Evolutionary conservation across 2,888 invertebrate species (phyloP).

Genomic region (Gryllus longicercus): DNA sequence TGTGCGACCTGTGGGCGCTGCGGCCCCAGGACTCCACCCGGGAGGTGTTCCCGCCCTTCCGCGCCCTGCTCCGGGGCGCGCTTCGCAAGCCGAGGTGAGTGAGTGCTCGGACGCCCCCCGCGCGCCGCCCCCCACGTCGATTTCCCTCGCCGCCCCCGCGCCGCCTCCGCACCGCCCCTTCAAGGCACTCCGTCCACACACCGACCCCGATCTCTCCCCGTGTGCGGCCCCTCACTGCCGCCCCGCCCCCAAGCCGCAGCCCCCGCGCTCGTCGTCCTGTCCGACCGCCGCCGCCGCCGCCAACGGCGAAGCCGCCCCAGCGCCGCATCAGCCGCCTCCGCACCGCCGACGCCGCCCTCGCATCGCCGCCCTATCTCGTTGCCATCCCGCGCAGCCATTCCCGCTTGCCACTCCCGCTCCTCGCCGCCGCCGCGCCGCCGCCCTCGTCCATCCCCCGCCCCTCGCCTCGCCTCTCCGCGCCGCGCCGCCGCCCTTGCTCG

Average conservation of each 20-base stretch:
- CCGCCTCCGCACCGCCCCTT: background rate
- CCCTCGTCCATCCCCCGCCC: background rate
- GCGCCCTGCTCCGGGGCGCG: background rate
- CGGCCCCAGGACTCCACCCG: constrained; percentile 8
- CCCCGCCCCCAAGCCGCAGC: too few species aligned
- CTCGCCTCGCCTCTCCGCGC: background rate
- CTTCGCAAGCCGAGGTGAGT: background rate
- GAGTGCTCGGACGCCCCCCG: background rate
- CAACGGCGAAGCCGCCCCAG: background rate
- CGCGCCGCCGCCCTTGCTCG: background rate
- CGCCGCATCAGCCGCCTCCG: background rate
- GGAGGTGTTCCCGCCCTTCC: constrained; percentile 1
- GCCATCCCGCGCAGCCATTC: background rate
- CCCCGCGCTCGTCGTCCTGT: too few species aligned
- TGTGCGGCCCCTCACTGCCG: too few species aligned
- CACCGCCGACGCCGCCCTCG: background rate
- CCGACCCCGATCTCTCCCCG: too few species aligned
- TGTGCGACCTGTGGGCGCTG: constrained; percentile 9
- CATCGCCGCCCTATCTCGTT: background rate
- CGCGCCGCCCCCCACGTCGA: background rate
- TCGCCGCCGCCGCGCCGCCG: background rate
- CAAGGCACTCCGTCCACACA: too few species aligned
- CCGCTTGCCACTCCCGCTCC: background rate
- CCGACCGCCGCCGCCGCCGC: background rate
- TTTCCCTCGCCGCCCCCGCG: background rate